Conservation (phyloP, 2,888 invertebrate species). For the Lepidocyrtoides sp. region DNA sequence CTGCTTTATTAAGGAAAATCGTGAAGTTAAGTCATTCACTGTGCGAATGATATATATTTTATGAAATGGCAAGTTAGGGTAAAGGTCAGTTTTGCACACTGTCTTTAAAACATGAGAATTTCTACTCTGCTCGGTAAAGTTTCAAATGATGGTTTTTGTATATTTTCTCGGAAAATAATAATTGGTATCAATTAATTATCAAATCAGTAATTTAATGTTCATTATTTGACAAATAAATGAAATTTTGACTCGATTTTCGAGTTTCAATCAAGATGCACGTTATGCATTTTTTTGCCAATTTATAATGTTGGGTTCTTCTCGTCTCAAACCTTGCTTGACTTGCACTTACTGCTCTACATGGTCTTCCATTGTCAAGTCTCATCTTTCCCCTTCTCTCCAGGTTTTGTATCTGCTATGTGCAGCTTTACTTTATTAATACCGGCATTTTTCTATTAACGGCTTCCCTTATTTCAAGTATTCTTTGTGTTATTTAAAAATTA, state of each 20-base stretch:
- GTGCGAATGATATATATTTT: background rate
- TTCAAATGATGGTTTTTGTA: background rate
- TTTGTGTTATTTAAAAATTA: background rate
- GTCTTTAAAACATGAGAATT: background rate
- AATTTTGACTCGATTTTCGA: background rate
- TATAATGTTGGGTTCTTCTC: too few relatives aligned
- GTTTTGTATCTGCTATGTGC: too few relatives aligned
- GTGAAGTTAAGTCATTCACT: slow-evolving; percentile 15
- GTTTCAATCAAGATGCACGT: background rate
- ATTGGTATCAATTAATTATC: background rate
- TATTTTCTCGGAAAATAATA: background rate
- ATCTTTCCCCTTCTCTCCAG: too few relatives aligned
- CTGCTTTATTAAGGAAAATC: slow-evolving; percentile 29
- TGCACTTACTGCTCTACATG: too few relatives aligned
- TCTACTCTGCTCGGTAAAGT: background rate
- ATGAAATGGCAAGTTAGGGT: background rate
- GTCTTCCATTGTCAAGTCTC: too few relatives aligned
- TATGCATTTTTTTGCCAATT: too few relatives aligned
- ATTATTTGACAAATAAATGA: background rate
- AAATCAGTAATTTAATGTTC: background rate
- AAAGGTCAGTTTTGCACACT: slow-evolving; percentile 6
- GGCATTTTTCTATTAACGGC: too few relatives aligned
- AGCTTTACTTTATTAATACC: too few relatives aligned
- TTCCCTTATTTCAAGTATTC: too few relatives aligned
- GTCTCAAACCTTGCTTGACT: too few relatives aligned